phyloP scores from a whole-genome alignment of 2,888 invertebrate species.

The Drosophila paranaensis region DNA sequence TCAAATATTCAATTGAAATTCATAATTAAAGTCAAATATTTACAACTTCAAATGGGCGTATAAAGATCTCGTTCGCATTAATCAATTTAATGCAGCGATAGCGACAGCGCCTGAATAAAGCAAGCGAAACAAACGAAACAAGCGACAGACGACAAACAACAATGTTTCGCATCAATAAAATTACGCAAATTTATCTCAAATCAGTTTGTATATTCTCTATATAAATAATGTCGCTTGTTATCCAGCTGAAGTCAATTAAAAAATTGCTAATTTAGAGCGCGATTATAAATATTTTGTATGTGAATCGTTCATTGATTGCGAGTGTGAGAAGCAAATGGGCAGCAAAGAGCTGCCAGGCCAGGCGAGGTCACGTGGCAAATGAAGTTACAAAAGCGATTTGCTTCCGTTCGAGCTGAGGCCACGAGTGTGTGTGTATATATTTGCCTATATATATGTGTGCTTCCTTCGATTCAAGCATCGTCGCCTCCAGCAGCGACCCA shows the following conservation, averaged over 20 bases:
- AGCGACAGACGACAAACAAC: not conserved
- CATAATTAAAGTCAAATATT: constrained; percentile 4
- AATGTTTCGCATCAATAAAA: constrained; percentile 28
- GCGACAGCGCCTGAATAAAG: constrained; percentile 1
- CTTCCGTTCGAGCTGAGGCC: constrained; percentile 2
- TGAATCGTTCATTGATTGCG: constrained; percentile 28
- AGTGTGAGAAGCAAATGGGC: constrained; percentile 35
- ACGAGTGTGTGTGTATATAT: not conserved
- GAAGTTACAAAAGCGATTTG: constrained; percentile 62
- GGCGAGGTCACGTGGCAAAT: constrained; percentile 39
- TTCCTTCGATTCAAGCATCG: not conserved
- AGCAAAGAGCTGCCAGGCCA: not conserved
- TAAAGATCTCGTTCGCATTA: constrained; percentile 8
- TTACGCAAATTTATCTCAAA: constrained; percentile 10
- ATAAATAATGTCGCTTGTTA: constrained; percentile 21
- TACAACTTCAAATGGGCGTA: constrained; percentile 26
- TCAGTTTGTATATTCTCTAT: not conserved
- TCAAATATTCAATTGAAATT: constrained; percentile 28
- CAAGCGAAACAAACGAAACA: not conserved
- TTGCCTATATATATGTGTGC: not conserved
- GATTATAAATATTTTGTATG: constrained; percentile 34
- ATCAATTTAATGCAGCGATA: constrained; percentile 26
- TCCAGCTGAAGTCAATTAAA: constrained; percentile 44
- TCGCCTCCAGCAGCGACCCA: not conserved
- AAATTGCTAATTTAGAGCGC: constrained; percentile 31